Base-by-base conservation (phyloP, 1,140 invertebrate genomes). In the Drosophila tani region DNA sequence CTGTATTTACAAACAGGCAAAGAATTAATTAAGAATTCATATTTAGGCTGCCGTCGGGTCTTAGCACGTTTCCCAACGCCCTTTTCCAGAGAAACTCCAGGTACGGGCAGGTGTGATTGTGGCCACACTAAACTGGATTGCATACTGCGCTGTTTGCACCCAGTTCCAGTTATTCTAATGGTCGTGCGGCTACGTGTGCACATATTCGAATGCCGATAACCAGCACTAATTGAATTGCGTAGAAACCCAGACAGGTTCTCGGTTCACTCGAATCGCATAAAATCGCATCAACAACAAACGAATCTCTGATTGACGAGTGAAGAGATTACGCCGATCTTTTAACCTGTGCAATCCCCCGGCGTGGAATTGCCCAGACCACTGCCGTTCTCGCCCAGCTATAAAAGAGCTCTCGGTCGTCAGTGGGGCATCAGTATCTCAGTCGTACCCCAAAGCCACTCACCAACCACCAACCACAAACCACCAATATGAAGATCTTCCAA, bases 401-500 rank as follows among this genome's bases (percentile, higher is more conserved):
- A 63, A 88, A 84, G 81, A 50, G 67, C 59, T 49, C 12, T 11
- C 19, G 6, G 3, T 46, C 51, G 7, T 12, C 59, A 41, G 29
- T 40, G 32, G 49, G 38, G 50, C 57, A 81, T 81, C 74, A 81
- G 82, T 82, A 63, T 55, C 78, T 47, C 58, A 79, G 47, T 56
- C 19, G 40, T 50, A 78, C 49, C 11, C 32, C 21, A 41, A 67
- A 79, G 50, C 17, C 40, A 64, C 62, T 40, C 38, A 75, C 4
- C 29, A 46, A 53, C 19, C 40, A 55, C 29, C 15, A 32, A 63
- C n/a, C 24, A 38, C 17, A 45, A 41, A 35, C 38, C 75, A 82
- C 32, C 75, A 82, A 67, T 14, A 88, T 88, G 84, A 78, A 88
- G 64, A 75, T 88, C 77, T 81, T 88, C 69, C 65, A 84, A 84